Conservation (phyloP, 2,797 vertebrate species). For the Cheirogaleus major region DNA sequence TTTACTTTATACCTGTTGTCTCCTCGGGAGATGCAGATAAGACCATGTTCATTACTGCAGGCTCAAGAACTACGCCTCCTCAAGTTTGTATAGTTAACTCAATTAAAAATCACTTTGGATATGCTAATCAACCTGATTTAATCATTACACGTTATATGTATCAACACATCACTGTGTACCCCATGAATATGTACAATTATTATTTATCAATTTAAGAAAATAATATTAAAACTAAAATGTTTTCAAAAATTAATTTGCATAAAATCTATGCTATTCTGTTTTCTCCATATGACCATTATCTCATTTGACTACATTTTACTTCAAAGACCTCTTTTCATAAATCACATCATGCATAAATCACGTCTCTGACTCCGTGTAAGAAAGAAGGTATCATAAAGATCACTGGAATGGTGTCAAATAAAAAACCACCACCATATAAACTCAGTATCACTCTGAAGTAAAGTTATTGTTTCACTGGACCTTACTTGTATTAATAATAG, state of each 20-base stretch:
- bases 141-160: no score
- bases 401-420: not conserved
- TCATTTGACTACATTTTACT: not conserved
- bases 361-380: not conserved
- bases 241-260: not conserved
- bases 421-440: not conserved
- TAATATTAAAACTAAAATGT: no score
- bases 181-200: no score
- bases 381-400: not conserved
- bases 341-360: not conserved
- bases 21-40: not conserved
- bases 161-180: no score
- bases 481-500: not conserved
- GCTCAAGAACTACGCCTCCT: not conserved
- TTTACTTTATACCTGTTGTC: not conserved
- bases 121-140: no score
- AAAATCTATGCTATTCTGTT: not conserved
- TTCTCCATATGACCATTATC: not conserved
- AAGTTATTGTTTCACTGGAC: not conserved
- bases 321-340: not conserved
- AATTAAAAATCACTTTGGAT: not conserved
- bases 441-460: not conserved
- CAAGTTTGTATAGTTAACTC: not conserved
- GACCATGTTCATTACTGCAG: not conserved
- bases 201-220: no score